Conservation (phyloP, 1,140 invertebrate genomes). For the Atta cephalotes region DNA sequence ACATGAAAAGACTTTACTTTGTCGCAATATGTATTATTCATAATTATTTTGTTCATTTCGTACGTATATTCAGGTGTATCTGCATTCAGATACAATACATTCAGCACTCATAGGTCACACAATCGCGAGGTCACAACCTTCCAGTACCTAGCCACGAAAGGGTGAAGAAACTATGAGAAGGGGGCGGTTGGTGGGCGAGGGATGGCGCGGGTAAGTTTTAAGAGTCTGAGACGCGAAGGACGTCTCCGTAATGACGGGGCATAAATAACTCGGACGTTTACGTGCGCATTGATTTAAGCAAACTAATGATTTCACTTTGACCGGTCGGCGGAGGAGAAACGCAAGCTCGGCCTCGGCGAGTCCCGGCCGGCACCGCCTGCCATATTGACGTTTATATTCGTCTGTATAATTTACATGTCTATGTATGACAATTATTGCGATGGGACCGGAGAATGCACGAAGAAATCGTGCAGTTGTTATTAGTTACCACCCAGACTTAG, state of each 20-base stretch:
- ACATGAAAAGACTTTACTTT: constrained; percentile 4
- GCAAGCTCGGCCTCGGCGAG: constrained; percentile 69
- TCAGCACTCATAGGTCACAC: constrained; percentile 2
- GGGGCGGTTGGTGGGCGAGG: constrained; percentile 61
- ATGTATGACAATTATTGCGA: constrained; percentile 84
- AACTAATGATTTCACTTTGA: constrained; percentile 87
- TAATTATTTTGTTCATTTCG: background rate
- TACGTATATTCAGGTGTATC: background rate
- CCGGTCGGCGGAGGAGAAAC: constrained; percentile 74
- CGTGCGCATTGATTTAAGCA: constrained; percentile 87
- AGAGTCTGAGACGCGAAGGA: constrained; percentile 76
- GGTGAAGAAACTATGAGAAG: constrained; percentile 57
- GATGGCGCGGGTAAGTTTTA: constrained; percentile 63
- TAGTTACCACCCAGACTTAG: constrained; percentile 61
- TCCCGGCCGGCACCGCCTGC: constrained; percentile 76
- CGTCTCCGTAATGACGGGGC: constrained; percentile 85
- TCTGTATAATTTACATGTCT: constrained; percentile 85
- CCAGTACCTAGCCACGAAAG: constrained; percentile 44
- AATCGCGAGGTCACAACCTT: constrained; percentile 38
- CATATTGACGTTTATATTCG: constrained; percentile 86
- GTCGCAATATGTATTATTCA: background rate
- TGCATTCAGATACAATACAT: background rate
- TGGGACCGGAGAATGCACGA: constrained; percentile 27
- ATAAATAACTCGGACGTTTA: constrained; percentile 87
- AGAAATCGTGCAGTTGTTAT: constrained; percentile 58